phyloP scores from a whole-genome alignment of 1,140 invertebrate species.

The Drosophila pseudoobscura region DNA sequence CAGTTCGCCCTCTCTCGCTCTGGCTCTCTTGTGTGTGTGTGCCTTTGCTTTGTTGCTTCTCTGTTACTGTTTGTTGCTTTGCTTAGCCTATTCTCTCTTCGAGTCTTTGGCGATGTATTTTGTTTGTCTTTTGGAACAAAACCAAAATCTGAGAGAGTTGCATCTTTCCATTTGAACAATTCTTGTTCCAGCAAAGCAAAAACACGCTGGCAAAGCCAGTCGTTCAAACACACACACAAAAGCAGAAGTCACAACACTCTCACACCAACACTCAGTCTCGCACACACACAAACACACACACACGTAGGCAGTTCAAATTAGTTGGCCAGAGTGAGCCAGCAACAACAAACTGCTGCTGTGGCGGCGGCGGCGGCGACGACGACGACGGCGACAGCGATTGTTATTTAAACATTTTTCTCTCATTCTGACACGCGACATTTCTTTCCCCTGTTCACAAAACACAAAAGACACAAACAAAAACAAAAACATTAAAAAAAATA shows the following conservation, averaged over 20 bases:
- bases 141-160: conserved; percentile 26
- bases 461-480: no score
- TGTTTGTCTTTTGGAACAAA: conserved; percentile 36
- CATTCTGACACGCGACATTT: no score
- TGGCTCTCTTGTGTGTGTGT: conserved; percentile 43
- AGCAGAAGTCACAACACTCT: not conserved
- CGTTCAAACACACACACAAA: conserved; percentile 24
- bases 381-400: conserved; percentile 34
- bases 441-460: no score
- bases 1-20: conserved; percentile 69
- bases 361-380: no score
- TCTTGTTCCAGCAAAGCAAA: conserved; percentile 13
- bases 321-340: conserved; percentile 47
- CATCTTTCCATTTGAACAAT: no score
- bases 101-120: conserved; percentile 44
- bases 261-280: conserved; percentile 16
- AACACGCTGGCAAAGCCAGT: conserved; percentile 18
- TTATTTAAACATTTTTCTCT: conserved; percentile 35
- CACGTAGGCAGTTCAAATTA: conserved; percentile 53
- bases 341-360: conserved; percentile 34
- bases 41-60: conserved; percentile 49
- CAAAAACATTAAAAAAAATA: no score
- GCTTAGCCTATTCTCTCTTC: conserved; percentile 48
- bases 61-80: conserved; percentile 52
- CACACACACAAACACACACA: conserved; percentile 27